These are phyloP conservation scores for Cancer borealis DNA, from an alignment of 2,888 invertebrate species.

Conservation along the genomic window DNA sequence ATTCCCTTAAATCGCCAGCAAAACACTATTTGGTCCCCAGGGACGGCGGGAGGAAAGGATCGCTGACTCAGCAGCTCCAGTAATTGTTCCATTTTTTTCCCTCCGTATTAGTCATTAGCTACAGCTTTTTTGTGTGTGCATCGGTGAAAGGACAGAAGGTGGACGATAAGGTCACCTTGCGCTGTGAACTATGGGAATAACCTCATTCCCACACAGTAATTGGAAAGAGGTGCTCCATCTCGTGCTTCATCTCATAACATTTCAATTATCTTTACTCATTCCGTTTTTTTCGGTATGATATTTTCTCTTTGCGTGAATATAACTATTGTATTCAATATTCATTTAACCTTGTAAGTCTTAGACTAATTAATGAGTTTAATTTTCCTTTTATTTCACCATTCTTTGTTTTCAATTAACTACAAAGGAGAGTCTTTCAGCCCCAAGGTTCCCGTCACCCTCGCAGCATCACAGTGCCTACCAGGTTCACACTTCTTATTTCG, in stretches of 20 bases:
- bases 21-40: background rate
- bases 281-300: background rate
- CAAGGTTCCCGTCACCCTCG: background rate
- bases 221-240: background rate
- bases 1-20: slow-evolving; percentile 30
- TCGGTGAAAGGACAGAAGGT: background rate
- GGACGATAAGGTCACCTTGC: slow-evolving; percentile 37
- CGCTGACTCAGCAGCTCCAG: background rate
- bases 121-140: background rate
- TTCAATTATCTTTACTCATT: slow-evolving; percentile 5
- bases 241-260: background rate
- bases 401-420: background rate
- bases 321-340: background rate
- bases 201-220: slow-evolving; percentile 30
- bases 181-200: slow-evolving; percentile 32
- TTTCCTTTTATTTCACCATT: background rate
- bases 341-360: background rate
- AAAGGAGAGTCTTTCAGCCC: background rate
- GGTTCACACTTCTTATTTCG: background rate
- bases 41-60: slow-evolving; percentile 9
- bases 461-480: background rate
- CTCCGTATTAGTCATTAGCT: background rate
- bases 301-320: background rate
- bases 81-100: slow-evolving; percentile 3
- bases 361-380: background rate